Base-by-base conservation (phyloP, 2,113 vertebrate genomes). In the Cheirogaleus medius region DNA sequence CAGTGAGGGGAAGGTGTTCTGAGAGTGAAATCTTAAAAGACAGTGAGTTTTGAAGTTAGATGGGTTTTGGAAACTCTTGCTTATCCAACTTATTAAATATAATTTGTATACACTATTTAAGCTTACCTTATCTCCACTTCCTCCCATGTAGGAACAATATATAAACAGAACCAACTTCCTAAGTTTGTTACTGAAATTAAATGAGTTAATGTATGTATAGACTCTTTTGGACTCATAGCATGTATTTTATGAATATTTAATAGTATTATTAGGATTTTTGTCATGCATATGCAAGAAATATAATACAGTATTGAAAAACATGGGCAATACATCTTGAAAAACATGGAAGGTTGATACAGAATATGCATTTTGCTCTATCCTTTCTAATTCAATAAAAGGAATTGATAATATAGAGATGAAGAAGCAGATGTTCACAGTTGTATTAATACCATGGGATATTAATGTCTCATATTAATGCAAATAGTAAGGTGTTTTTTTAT, bases 41-140 rank as follows among this genome's bases (percentile, higher is more conserved):
- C 4, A 49, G 49, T 66, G 37, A 52, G 14, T 7, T 60, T 44
- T 52, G 29, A 6, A 71, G 13, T 84, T 80, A 58, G 13, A 34
- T 90, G 23, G 6, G 23, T n/a, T 90, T 44, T 20, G 3, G 34
- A 34, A 69, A 77, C 1, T 37, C 13, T 34, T 87, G 37, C 8
- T 60, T 60, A 27, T 44, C 32, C 39, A 64, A 10, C 1, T 39
- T 54, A 34, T 14, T 6, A 37, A 60, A 58, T 29, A 25, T 47
- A 86, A 68, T 25, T 42, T 81, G 27, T 4, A 71, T 68, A 29
- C 0, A 25, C 11, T 20, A 23, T 44, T 44, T 54, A 63, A 73
- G 0, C 8, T 88, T 6, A 1, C 3, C 34, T 14, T n/a, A 7
- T 37, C 20, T 3, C 20, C 3, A 60, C 1, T n/a, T 77, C 63